Conservation (phyloP, 2,113 vertebrate genomes). For the Onychostoma macrolepis region DNA sequence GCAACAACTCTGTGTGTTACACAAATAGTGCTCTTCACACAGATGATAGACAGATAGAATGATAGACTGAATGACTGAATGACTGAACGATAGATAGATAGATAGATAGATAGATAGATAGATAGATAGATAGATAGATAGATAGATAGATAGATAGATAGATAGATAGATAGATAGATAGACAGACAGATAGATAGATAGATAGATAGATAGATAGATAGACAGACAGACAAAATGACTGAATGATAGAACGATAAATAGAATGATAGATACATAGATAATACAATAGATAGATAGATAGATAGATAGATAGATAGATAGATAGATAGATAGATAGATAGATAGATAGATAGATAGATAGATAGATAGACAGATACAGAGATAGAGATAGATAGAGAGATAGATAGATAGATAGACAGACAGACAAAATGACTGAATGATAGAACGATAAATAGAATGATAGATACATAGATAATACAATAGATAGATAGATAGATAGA, state of each 20-base stretch:
- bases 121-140: not conserved
- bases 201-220: not conserved
- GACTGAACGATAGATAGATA: not conserved
- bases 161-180: not conserved
- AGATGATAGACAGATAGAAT: not conserved
- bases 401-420: not conserved
- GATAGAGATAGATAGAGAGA: not conserved
- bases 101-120: not conserved
- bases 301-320: no score
- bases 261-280: not conserved
- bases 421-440: no score
- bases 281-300: not conserved
- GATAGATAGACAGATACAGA: no score
- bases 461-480: no score
- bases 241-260: not conserved
- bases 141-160: no score
- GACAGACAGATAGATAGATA: not conserved
- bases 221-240: no score
- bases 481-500: no score
- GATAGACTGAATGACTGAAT: not conserved
- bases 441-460: no score
- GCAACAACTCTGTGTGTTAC: not conserved
- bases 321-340: not conserved
- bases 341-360: not conserved
- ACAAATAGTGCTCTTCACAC: not conserved